Base-by-base conservation (phyloP, 2,888 invertebrate genomes). In the Aradus depressus region DNA sequence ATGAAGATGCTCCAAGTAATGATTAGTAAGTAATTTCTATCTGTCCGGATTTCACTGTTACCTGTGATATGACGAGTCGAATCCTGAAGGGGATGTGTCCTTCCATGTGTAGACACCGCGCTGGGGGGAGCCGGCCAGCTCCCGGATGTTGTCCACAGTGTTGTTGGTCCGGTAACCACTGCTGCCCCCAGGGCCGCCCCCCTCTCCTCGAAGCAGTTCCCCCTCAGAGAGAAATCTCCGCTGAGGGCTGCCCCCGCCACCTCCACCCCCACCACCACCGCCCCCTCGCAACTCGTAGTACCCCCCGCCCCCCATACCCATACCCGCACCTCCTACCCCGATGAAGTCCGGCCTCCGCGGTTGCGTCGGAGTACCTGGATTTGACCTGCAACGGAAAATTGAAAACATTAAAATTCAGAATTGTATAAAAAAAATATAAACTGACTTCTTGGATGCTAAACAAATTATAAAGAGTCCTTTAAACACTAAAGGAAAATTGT, bases 331-430 rank as follows among this genome's bases (percentile, higher is more conserved):
- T 26, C 66, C 66, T 58, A 86, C 84, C 62, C 84, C 80, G 67
- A 88, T 87, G 72, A 88, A 89, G 72, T 88, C 88, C 53, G 88
- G 88, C 61, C 88, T 78, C 65, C 87, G 78, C 62, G 86, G 84
- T 75, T 86, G 86, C 64, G 89, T 89, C 64, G 90, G 90, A 65
- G 89, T 89, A 67, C 88, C 87, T 63, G 89, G 90, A 73, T 89
- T 89, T 62, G 89, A 89, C 80, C 89, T 89, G 79, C 26, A 54
- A 53, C 51, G 47, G 51, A 28, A 52, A n/a, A n/a, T n/a, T n/a
- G n/a, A n/a, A n/a, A n/a, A n/a, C n/a, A n/a, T n/a, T n/a, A n/a
- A n/a, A n/a, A n/a, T n/a, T n/a, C n/a, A n/a, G n/a, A 18, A 12
- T 26, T 16, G 14, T 50, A 52, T 45, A 1, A 18, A 47, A 12